A percentile compares a stretch with the other conserved stretches of the same genome.
Evolutionary conservation across 2,113 vertebrate species (phyloP).

Genomic region (Lota lota): DNA sequence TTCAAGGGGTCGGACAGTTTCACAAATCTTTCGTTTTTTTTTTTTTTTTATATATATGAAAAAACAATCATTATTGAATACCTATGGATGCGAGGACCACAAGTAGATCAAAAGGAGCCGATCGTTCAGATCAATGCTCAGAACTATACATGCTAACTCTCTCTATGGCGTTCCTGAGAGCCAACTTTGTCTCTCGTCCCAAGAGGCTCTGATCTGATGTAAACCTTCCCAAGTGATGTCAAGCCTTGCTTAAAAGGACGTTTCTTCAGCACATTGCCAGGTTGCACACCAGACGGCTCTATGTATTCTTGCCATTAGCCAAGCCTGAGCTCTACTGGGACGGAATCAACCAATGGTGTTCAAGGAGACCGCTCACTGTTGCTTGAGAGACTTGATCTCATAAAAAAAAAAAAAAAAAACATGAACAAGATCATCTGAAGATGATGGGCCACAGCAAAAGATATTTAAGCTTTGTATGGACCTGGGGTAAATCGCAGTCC

Average conservation of each 20-base stretch:
- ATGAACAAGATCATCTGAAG: not conserved
- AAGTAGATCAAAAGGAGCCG: too few relatives aligned
- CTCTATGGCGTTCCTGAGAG: too few relatives aligned
- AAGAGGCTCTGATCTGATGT: not conserved
- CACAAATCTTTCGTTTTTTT: slow-evolving; percentile 26
- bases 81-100: too few relatives aligned
- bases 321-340: not conserved
- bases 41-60: not conserved
- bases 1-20: slow-evolving; percentile 34
- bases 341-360: slow-evolving; percentile 7
- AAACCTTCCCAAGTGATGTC: slow-evolving; percentile 4
- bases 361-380: slow-evolving; percentile 9
- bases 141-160: too few relatives aligned
- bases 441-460: slow-evolving; percentile 1
- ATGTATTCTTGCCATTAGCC: not conserved
- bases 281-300: not conserved
- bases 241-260: not conserved
- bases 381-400: slow-evolving; percentile 9
- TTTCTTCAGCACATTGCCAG: not conserved
- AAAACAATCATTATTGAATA: too few relatives aligned
- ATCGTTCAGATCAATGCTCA: too few relatives aligned
- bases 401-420: slow-evolving; percentile 2
- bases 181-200: not conserved
- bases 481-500: slow-evolving; percentile 20
- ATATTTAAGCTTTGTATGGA: slow-evolving; percentile 5